phyloP scores from a whole-genome alignment of 2,113 vertebrate species.

The Polypterus senegalus region DNA sequence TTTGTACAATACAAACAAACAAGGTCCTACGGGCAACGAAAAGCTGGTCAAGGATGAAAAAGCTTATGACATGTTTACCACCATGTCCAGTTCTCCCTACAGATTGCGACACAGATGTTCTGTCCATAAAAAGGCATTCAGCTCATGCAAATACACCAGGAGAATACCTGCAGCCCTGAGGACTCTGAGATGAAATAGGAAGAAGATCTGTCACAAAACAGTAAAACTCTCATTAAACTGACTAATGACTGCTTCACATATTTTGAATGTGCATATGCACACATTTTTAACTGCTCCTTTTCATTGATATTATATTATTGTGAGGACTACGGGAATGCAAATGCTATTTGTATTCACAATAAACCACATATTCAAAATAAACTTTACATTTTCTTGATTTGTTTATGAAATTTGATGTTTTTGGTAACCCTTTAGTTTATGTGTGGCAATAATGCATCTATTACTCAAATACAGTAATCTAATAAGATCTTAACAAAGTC shows the following conservation, averaged over 20 bases:
- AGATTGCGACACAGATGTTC: conserved; percentile 1
- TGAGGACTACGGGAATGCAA: no score
- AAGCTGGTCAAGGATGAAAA: conserved; percentile 8
- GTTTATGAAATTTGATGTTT: no score
- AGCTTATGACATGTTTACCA: conserved; percentile 7
- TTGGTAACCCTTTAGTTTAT: no score
- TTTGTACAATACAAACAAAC: neutral
- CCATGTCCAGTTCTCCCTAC: conserved; percentile 1
- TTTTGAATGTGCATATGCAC: no score
- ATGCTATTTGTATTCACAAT: no score
- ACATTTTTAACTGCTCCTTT: no score
- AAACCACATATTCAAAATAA: no score
- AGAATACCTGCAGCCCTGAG: neutral
- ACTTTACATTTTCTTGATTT: no score
- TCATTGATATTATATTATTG: no score
- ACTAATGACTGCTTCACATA: neutral
- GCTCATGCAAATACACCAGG: conserved; percentile 1
- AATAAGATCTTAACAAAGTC: no score
- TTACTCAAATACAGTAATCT: no score
- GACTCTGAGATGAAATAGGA: neutral
- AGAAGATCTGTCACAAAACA: neutral
- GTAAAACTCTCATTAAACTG: conserved; percentile 7
- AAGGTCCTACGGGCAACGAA: neutral
- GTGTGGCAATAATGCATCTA: no score
- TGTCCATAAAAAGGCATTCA: conserved; percentile 1